Evolutionary conservation across 35 echinoderm and acorn worm genomes (phyloP), one percentile per base, ranked within the genome.

Genomic region (Anneissia japonica): DNA sequence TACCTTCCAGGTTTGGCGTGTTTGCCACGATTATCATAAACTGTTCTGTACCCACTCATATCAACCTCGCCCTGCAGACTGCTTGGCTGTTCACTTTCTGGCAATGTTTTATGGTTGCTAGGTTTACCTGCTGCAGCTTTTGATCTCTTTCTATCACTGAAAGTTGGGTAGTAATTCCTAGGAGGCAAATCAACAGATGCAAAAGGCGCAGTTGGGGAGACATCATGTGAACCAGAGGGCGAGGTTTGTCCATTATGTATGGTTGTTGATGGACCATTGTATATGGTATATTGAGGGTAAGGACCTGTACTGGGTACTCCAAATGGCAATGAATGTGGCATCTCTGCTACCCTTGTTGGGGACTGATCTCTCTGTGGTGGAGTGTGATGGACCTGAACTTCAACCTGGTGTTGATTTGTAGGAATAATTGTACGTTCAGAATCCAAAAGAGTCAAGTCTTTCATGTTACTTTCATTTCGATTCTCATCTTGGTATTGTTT

Each of bases 1-100:
- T 90, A 93, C 94, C 91, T 97, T 78, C 91, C 94, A 76, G 84
- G 82, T 64, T 64, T 64, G 7, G 11, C 10, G 21, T 51, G 75
- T 26, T 75, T 76, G 35, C 82, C 82, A 16, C 87, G 82, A 81
- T 99, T 94, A 81, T 99, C 96, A 82, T 99, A 94, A 56, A 99
- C 43, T 0, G 96, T 99, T 32, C 83, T 84, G 80, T 99, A 99
- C 39, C 90, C 51, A 64, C 51, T 64, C 51, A 12, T 6, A 9
- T 64, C 51, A 26, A 23, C 51, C 19, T 64, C 51, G 2, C 51
- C 19, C 51, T 64, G 51, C 7, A 64, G 1, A 23, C 51, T 64
- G 7, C 51, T 64, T 16, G 5, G 51, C 51, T 26, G 51, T 26
- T 64, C 51, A 64, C 51, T 64, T 64, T 64, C 51, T 64, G 51